Base-by-base conservation (phyloP, 2,113 vertebrate species). In the Heterotis niloticus region DNA sequence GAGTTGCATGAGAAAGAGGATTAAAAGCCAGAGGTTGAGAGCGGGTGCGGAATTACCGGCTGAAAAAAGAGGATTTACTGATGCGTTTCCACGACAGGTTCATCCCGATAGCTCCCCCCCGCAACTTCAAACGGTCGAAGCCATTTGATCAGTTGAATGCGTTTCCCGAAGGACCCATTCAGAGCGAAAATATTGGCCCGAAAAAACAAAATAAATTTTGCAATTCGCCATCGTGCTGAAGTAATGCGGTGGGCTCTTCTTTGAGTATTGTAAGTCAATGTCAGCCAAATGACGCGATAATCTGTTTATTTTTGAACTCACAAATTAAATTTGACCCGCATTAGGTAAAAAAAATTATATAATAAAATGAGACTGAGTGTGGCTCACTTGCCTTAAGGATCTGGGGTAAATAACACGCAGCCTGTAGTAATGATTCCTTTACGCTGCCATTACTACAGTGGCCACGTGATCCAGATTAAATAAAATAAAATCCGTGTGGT, bases 1-100 rank as follows among this genome's bases (percentile, higher is more conserved):
- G 52, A 66, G 64, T 64, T 77, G 23, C 64, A 56, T 10, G 64
- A 65, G 64, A 24, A 13, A 51, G 34, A 77, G 64, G 64, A 77
- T 77, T 77, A 77, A 52, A 64, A 64, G 64, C 34, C 64, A 26
- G 44, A 28, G 75, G 23, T 66, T 65, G 75, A 26, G 62, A 77
- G 28, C 23, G 28, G 75, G 34, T 62, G n/a, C 75, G 4, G 64
- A 67, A 52, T 77, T 64, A 77, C 51, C 5, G 16, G 34, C 52
- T 24, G 14, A 26, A 77, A 26, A 66, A 20, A 56, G 44, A 64
- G 64, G 64, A 66, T 77, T 24, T 64, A 66, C n/a, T n/a, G 28
- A 51, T 5, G 28, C 16, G 16, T 20, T n/a, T 64, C 64, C 60
- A 24, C 17, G 5, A 23, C 62, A 65, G 20, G n/a, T 65, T 66